These are phyloP conservation scores for Cantharis rustica DNA, from an alignment of 2,888 invertebrate species.

Conservation along the genomic window DNA sequence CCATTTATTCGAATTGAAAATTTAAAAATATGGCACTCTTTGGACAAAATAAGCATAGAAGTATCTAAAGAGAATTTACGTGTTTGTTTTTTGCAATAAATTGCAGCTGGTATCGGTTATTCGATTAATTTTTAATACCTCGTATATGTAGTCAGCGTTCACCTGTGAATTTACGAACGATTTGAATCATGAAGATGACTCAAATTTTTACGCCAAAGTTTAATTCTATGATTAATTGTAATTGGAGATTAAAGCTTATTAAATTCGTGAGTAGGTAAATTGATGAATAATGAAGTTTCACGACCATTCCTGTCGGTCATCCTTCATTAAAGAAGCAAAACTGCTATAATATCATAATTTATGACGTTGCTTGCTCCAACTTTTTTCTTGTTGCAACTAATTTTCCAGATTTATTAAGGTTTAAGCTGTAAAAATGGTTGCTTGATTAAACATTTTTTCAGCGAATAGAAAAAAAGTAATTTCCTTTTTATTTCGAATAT, in stretches of 20 bases:
- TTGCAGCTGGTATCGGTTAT: background rate
- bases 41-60: background rate
- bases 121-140: background rate
- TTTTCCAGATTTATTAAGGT: background rate
- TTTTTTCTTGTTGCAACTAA: background rate
- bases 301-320: background rate
- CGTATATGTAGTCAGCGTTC: background rate
- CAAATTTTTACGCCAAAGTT: background rate
- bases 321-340: background rate
- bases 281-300: conserved; percentile 3
- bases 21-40: background rate
- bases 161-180: background rate
- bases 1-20: background rate
- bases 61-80: background rate
- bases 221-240: background rate
- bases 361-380: background rate
- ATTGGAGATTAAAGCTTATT: background rate
- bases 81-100: background rate
- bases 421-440: background rate
- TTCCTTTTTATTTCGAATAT: background rate
- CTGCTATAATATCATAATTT: background rate
- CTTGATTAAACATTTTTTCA: background rate
- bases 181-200: background rate
- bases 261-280: background rate
- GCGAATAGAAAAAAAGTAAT: background rate